phyloP scores from a whole-genome alignment of 53 echinoderm and acorn worm genomes.

The Paracentrotus lividus region DNA sequence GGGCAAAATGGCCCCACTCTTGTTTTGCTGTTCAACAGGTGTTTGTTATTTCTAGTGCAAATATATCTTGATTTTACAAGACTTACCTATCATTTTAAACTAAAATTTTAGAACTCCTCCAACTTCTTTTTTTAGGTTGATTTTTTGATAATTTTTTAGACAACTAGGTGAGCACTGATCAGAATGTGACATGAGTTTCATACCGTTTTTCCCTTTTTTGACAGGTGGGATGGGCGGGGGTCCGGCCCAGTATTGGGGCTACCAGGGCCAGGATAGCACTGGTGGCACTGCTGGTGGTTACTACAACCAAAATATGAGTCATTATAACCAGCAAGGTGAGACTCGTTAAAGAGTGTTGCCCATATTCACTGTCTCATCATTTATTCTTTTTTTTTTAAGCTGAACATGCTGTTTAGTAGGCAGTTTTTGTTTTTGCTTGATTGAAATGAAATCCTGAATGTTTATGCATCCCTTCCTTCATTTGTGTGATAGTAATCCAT shows the following conservation, averaged over 20 bases:
- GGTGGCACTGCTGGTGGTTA: constrained; percentile 65
- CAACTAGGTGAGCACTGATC: background rate
- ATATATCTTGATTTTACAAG: no score
- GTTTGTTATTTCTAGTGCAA: no score
- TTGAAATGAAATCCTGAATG: constrained; percentile 22
- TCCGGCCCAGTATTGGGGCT: constrained; percentile 67
- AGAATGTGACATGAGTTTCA: constrained; percentile 40
- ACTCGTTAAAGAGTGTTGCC: constrained; percentile 56
- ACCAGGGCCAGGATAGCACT: constrained; percentile 52
- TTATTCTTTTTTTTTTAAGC: background rate
- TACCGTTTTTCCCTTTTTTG: constrained; percentile 63
- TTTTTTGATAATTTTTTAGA: no score
- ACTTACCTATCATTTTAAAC: no score
- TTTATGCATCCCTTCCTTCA: background rate
- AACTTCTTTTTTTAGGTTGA: background rate
- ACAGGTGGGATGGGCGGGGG: constrained; percentile 79
- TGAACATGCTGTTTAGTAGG: background rate
- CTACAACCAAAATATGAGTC: constrained; percentile 75
- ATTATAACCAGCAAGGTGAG: constrained; percentile 81
- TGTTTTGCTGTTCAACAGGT: no score
- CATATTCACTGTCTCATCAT: constrained; percentile 21
- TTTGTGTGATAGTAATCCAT: constrained; percentile 28
- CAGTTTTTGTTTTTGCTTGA: constrained; percentile 16
- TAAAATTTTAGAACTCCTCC: background rate
- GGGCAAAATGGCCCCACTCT: no score